phyloP scores from a whole-genome alignment of 2,888 invertebrate species.

The Cinara cedri region DNA sequence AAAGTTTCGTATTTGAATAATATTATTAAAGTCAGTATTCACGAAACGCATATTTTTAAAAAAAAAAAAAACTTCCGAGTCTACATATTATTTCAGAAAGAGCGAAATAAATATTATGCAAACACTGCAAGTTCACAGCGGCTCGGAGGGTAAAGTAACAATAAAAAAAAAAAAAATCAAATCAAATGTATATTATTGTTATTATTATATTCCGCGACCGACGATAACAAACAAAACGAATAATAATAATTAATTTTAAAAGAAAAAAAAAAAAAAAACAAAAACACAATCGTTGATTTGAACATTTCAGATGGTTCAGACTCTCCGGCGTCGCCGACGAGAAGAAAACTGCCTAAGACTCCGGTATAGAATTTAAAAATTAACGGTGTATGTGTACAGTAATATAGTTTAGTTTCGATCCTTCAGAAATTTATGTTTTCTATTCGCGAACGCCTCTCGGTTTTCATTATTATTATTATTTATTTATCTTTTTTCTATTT shows the following conservation, averaged over 20 bases:
- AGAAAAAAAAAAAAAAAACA: not conserved
- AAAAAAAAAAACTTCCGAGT: too few relatives aligned
- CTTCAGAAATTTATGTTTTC: constrained; percentile 49
- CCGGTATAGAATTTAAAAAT: constrained; percentile 73
- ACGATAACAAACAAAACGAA: too few relatives aligned
- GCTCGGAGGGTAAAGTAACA: too few relatives aligned
- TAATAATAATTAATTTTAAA: not conserved
- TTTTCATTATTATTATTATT: constrained; percentile 14
- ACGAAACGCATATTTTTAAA: too few relatives aligned
- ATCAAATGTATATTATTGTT: too few relatives aligned
- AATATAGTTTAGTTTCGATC: constrained; percentile 44
- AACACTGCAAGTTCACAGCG: not conserved
- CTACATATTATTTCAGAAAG: too few relatives aligned
- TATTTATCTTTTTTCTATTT: too few relatives aligned
- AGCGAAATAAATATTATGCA: too few relatives aligned
- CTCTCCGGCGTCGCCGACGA: constrained; percentile 85
- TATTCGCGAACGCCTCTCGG: not conserved
- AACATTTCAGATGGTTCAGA: constrained; percentile 80
- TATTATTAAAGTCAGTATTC: too few relatives aligned
- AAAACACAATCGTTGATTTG: constrained; percentile 13
- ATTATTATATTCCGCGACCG: too few relatives aligned
- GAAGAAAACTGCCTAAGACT: constrained; percentile 95
- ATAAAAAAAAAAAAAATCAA: not conserved
- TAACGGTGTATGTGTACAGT: constrained; percentile 54
- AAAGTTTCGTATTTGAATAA: too few relatives aligned